A percentile compares a stretch with the other conserved stretches of the same genome.
phyloP scores from a whole-genome alignment of 2,113 vertebrate genomes.

The Mungos mungo region DNA sequence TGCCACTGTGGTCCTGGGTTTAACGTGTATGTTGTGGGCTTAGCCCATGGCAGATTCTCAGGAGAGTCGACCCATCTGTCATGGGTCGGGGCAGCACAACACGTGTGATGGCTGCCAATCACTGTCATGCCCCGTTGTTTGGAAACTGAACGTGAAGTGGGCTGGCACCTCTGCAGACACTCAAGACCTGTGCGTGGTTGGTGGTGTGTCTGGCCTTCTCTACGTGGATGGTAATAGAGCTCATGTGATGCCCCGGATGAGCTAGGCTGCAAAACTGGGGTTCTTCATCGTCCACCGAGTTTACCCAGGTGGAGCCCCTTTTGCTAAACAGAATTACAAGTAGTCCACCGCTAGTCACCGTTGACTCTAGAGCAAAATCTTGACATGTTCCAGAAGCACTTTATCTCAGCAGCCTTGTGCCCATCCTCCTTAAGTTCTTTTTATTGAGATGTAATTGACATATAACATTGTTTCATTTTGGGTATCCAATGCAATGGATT shows the following conservation, averaged over 20 bases:
- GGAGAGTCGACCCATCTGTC: neutral
- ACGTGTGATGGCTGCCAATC: neutral
- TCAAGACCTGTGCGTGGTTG: neutral
- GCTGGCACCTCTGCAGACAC: neutral
- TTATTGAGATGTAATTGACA: neutral
- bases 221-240: neutral
- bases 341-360: too few relatives aligned
- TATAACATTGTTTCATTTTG: neutral
- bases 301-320: neutral
- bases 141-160: neutral
- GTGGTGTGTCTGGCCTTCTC: neutral
- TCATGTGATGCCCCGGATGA: neutral
- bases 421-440: neutral
- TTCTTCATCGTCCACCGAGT: neutral
- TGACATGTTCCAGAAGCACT: neutral
- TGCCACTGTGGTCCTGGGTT: neutral
- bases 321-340: neutral
- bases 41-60: neutral
- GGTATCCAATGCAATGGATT: neutral
- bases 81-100: neutral
- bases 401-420: neutral
- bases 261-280: neutral
- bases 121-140: neutral
- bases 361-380: too few relatives aligned
- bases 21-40: too few relatives aligned